Percentiles rank a stretch among this genome's conserved stretches.
Conservation (phyloP, 2,888 invertebrate genomes). For the Ceriagrion tenellum region DNA sequence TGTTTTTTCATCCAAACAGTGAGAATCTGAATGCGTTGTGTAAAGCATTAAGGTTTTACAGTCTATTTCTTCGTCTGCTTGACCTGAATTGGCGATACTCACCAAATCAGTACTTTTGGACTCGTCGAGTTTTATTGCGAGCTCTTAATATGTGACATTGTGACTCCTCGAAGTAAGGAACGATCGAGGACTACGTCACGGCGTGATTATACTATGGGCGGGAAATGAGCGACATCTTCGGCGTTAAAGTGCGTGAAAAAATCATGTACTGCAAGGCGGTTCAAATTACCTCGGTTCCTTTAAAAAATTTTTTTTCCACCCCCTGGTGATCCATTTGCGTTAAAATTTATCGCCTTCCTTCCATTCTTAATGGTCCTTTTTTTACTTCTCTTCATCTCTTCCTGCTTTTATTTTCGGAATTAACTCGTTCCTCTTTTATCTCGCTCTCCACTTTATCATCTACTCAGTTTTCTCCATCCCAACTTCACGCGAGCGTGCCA, state of each 20-base stretch:
- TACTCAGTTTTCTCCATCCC: background rate
- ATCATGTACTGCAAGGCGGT: background rate
- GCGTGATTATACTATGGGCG: background rate
- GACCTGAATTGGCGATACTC: too few relatives aligned
- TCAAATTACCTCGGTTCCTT: background rate
- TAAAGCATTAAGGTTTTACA: too few relatives aligned
- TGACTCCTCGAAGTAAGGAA: too few relatives aligned
- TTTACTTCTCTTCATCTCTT: background rate
- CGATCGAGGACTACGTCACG: background rate
- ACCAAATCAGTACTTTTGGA: too few relatives aligned
- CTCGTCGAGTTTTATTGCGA: too few relatives aligned
- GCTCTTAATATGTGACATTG: too few relatives aligned
- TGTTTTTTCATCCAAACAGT: too few relatives aligned
- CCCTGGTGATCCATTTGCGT: background rate
- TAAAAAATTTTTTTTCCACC: background rate
- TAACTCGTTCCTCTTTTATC: conserved; percentile 24
- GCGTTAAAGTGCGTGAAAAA: background rate
- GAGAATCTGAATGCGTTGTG: too few relatives aligned
- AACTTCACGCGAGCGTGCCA: background rate
- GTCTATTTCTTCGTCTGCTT: too few relatives aligned
- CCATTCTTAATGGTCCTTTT: background rate
- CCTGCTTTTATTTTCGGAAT: background rate
- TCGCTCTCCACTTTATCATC: background rate
- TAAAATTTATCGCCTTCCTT: background rate
- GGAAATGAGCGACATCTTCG: background rate